Conservation (phyloP, 2,888 invertebrate species). For the Aproaerema taeniolella region DNA sequence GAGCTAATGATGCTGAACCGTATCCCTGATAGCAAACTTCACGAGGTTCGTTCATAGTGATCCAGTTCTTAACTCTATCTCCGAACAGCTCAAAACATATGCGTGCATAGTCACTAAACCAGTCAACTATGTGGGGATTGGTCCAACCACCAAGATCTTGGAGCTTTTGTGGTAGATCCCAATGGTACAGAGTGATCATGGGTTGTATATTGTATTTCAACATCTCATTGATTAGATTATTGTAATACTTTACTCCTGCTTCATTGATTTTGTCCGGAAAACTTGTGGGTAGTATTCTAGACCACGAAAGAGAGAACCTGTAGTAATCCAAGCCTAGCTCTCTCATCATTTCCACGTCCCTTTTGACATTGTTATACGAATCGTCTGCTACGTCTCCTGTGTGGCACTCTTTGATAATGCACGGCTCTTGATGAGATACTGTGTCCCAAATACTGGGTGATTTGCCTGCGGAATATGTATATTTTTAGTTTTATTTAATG, state of each 20-base stretch:
- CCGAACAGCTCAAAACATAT: conserved; percentile 52
- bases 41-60: conserved; percentile 67
- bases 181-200: too few species aligned
- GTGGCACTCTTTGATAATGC: too few species aligned
- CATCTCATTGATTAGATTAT: conserved; percentile 74
- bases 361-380: too few species aligned
- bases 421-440: conserved; percentile 56
- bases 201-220: too few species aligned
- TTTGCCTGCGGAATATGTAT: conserved; percentile 51
- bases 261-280: conserved; percentile 57
- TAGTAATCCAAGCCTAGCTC: too few species aligned
- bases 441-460: conserved; percentile 79
- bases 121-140: too few species aligned
- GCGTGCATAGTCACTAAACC: too few species aligned
- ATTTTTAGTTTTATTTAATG: too few species aligned
- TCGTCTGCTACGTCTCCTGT: too few species aligned
- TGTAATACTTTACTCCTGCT: conserved; percentile 78
- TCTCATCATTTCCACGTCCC: too few species aligned
- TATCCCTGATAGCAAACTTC: conserved; percentile 32
- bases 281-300: conserved; percentile 74
- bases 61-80: too few species aligned
- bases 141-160: conserved; percentile 73
- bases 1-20: conserved; percentile 41
- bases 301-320: background rate
- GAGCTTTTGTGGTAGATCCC: conserved; percentile 42